These are phyloP conservation scores for Borostomias antarcticus DNA, from an alignment of 2,797 vertebrate genomes.

Conservation along the genomic window DNA sequence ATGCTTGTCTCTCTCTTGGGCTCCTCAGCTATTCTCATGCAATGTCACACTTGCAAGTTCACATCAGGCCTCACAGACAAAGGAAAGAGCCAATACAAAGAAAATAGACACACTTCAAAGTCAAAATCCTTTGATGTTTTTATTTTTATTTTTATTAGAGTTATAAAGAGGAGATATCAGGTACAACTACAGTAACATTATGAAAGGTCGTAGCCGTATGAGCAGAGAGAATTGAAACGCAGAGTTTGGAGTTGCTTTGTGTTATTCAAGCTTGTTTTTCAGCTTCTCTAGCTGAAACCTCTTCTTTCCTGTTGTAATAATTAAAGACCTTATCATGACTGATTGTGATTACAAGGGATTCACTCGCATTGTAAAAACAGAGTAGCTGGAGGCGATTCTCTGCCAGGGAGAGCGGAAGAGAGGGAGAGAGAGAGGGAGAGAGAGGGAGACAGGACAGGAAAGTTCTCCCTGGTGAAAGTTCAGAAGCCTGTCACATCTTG, in stretches of 20 bases:
- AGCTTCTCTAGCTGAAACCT: constrained; percentile 62
- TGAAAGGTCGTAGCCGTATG: no score
- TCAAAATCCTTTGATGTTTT: constrained; percentile 24
- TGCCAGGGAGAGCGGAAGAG: constrained; percentile 55
- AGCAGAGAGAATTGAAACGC: constrained; percentile 16
- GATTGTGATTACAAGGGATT: constrained; percentile 79
- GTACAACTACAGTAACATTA: no score
- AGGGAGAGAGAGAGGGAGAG: constrained; percentile 35
- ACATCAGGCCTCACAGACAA: constrained; percentile 58
- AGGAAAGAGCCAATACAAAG: constrained; percentile 47
- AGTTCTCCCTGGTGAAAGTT: constrained; percentile 67
- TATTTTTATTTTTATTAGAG: constrained; percentile 46
- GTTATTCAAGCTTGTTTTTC: constrained; percentile 66
- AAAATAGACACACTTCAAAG: constrained; percentile 58
- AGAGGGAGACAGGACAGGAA: constrained; percentile 33
- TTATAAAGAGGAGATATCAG: not conserved
- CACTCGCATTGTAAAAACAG: constrained; percentile 67
- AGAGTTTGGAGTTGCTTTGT: constrained; percentile 29
- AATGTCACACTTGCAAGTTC: constrained; percentile 57
- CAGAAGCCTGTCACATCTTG: constrained; percentile 81
- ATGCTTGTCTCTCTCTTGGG: constrained; percentile 33
- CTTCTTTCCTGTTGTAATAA: constrained; percentile 74
- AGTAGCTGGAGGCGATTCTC: constrained; percentile 58
- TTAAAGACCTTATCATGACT: constrained; percentile 74
- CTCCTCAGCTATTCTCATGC: constrained; percentile 66